phyloP scores from a whole-genome alignment of 2,888 invertebrate species.

The Orthosia incerta region DNA sequence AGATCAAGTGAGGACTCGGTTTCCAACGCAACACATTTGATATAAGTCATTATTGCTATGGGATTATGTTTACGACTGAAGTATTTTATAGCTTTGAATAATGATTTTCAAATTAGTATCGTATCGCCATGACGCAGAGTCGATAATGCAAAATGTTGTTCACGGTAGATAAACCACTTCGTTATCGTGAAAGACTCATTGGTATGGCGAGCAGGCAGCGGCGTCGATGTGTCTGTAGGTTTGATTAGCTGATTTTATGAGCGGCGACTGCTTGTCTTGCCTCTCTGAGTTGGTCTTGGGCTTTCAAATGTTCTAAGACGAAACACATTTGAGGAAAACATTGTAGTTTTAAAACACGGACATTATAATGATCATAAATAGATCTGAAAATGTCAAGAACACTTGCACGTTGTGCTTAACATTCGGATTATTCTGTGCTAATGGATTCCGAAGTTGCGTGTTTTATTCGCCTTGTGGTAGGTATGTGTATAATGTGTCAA shows the following conservation, averaged over 20 bases:
- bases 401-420: slow-evolving; percentile 12
- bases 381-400: slow-evolving; percentile 54
- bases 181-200: slow-evolving; percentile 71
- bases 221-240: slow-evolving; percentile 89
- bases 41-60: slow-evolving; percentile 76
- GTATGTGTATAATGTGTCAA: too few relatives aligned
- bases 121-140: slow-evolving; percentile 67
- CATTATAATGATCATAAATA: slow-evolving; percentile 35
- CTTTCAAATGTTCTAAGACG: slow-evolving; percentile 51
- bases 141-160: slow-evolving; percentile 47
- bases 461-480: slow-evolving; percentile 31
- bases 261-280: slow-evolving; percentile 81
- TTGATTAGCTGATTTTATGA: slow-evolving; percentile 87
- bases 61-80: slow-evolving; percentile 73
- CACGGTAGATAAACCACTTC: slow-evolving; percentile 72
- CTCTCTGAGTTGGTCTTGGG: slow-evolving; percentile 37
- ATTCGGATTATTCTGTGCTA: slow-evolving; percentile 31
- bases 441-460: slow-evolving; percentile 40
- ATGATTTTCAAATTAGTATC: slow-evolving; percentile 60
- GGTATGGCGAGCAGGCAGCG: slow-evolving; percentile 85
- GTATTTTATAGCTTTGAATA: slow-evolving; percentile 76
- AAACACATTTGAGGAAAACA: slow-evolving; percentile 42
- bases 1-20: slow-evolving; percentile 53
- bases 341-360: slow-evolving; percentile 22
- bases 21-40: slow-evolving; percentile 56